These are phyloP conservation scores for Lindbergichthys nudifrons DNA, from an alignment of 2,797 vertebrate species.

Conservation along the genomic window DNA sequence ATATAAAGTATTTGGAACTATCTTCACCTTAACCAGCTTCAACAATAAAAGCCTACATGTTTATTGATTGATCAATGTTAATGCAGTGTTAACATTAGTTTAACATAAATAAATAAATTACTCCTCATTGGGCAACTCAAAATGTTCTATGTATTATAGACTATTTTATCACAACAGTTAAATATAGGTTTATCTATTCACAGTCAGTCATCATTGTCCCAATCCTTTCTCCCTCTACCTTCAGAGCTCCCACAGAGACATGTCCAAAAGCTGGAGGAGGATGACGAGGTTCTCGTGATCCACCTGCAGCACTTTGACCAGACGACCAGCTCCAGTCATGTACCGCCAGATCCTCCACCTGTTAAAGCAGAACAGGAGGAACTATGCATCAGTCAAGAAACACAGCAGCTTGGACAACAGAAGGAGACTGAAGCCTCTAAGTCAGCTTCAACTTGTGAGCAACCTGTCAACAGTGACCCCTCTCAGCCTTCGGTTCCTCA, in stretches of 20 bases:
- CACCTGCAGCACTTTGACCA: constrained; percentile 13
- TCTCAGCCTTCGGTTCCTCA: constrained; percentile 15
- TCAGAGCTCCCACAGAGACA: constrained; percentile 28
- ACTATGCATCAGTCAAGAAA: constrained; percentile 36
- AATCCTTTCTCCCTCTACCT: not conserved
- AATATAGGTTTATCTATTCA: not conserved
- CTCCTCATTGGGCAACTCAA: too few species aligned
- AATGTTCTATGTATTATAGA: too few species aligned
- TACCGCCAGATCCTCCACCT: constrained; percentile 10
- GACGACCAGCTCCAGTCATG: not conserved
- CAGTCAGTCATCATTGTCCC: not conserved
- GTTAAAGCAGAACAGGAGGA: constrained; percentile 67
- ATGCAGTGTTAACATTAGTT: too few species aligned
- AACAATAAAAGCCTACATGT: too few species aligned
- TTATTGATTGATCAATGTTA: too few species aligned
- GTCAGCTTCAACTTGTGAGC: constrained; percentile 6
- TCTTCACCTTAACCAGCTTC: too few species aligned
- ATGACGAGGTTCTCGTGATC: constrained; percentile 5
- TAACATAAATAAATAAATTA: too few species aligned
- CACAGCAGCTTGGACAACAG: constrained; percentile 7
- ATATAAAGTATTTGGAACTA: too few species aligned
- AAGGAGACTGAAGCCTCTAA: not conserved
- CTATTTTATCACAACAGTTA: not conserved
- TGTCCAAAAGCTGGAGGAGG: constrained; percentile 11
- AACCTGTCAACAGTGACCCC: not conserved